Conservation (phyloP, 2,888 invertebrate species). For the Idaea biselata region DNA sequence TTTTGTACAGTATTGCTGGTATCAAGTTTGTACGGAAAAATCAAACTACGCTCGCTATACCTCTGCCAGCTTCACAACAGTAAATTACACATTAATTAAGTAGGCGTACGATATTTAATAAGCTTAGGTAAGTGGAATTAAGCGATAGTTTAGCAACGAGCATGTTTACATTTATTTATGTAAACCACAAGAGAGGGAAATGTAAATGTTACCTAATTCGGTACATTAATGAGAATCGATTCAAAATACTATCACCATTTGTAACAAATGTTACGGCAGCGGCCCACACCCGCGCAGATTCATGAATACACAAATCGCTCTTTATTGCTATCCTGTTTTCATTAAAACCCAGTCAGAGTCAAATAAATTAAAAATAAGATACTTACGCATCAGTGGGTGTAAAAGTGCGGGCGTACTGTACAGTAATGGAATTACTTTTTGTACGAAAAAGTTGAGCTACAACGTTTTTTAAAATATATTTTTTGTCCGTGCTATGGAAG, state of each 20-base stretch:
- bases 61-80: no score
- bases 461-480: no score
- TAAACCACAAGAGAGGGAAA: conserved; percentile 27
- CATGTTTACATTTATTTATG: conserved; percentile 26
- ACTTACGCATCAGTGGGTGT: conserved; percentile 15
- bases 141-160: no score
- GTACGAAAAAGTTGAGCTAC: no score
- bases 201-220: conserved; percentile 38
- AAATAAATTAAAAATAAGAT: conserved; percentile 33
- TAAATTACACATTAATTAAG: no score
- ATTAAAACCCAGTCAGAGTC: conserved; percentile 44
- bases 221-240: conserved; percentile 51
- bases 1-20: no score
- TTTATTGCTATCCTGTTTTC: conserved; percentile 49
- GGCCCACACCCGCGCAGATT: conserved; percentile 36
- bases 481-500: no score
- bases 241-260: conserved; percentile 53
- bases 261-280: conserved; percentile 38
- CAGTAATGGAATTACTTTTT: no score
- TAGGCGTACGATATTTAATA: conserved; percentile 12
- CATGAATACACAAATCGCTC: conserved; percentile 61
- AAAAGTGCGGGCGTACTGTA: neutral
- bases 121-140: no score
- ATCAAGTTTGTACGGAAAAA: no score
- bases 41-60: no score